Evolutionary conservation across 64 coral and sea anemone genomes (phyloP), one percentile per base, ranked within the genome.

Genomic region (Actinia tenebrosa): DNA sequence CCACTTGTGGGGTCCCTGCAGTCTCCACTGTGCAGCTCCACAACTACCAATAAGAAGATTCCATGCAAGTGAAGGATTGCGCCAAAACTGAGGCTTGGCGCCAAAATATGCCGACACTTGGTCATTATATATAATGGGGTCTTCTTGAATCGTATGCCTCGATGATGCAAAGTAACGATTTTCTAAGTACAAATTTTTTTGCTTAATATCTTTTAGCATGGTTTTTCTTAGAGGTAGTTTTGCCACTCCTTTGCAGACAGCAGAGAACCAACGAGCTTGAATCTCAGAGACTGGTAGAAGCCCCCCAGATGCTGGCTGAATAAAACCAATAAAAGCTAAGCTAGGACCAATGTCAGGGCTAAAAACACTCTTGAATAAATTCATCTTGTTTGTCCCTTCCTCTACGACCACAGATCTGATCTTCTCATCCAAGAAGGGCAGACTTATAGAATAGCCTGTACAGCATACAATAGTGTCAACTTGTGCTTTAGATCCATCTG

Each of bases 261-360:
- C 89, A 20, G 93, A 95, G 71, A 95, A 95, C 93, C 93, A 95
- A 8, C 93, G 86, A 13, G 89, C 93, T 88, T 95, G 93, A 25
- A 56, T 95, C 88, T 95, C 93, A 80, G 93, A 91, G 15, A 95
- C 30, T 23, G 94, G 60, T 15, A 95, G 26, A 18, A 95, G 84
- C 10, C 94, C 94, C 1, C 94, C 94, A 17, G 94, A 95, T 7
- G 94, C 83, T 45, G 94, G 94, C 55, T 95, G 94, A 8, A 60
- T 75, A 87, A 95, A 95, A 14, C 94, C 90, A n/a, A 95, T 89
- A n/a, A 95, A 95, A 25, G 77, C 94, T 46, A 95, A 44, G 3
- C 56, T 89, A 14, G 85, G 46, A 17, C 94, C 94, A 17, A 95
- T 83, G 55, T 92, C 55, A 13, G 94, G 90, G 2, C 83, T 63